Evolutionary conservation across 2,797 vertebrate species (phyloP).

Genomic region (Gymnothorax javanicus): DNA sequence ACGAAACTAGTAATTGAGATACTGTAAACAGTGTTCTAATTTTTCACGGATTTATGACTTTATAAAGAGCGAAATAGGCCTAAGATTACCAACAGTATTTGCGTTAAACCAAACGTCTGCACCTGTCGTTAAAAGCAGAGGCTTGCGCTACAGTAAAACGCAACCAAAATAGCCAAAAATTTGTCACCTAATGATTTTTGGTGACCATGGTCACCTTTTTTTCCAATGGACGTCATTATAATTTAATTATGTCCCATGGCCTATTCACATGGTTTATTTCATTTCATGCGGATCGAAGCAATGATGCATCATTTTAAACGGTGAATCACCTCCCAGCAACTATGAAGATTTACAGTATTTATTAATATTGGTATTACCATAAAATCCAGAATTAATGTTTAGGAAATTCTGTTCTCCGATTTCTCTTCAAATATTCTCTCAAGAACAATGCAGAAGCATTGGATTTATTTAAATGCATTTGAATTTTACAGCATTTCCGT

Average conservation of each 20-base stretch:
- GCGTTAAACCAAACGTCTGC: background rate
- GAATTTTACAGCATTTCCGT: background rate
- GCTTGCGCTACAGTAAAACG: background rate
- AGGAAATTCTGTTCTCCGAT: background rate
- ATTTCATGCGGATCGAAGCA: background rate
- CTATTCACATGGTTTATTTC: background rate
- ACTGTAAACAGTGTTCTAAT: background rate
- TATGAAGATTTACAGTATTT: background rate
- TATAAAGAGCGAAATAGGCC: background rate
- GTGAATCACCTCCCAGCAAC: background rate
- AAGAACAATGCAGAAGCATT: too few species aligned
- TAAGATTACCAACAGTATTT: background rate
- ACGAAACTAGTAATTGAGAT: background rate
- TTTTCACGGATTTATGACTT: background rate
- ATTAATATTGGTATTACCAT: background rate
- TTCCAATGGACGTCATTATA: background rate
- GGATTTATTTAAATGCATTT: background rate
- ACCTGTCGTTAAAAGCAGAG: background rate
- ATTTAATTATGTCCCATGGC: background rate
- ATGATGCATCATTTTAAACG: background rate
- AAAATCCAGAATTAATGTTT: background rate
- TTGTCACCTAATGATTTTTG: background rate
- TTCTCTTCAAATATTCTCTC: background rate
- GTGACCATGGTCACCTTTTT: background rate
- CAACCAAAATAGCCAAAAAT: background rate